Conservation (phyloP, 2,113 vertebrate species). For the Menidia beryllina region DNA sequence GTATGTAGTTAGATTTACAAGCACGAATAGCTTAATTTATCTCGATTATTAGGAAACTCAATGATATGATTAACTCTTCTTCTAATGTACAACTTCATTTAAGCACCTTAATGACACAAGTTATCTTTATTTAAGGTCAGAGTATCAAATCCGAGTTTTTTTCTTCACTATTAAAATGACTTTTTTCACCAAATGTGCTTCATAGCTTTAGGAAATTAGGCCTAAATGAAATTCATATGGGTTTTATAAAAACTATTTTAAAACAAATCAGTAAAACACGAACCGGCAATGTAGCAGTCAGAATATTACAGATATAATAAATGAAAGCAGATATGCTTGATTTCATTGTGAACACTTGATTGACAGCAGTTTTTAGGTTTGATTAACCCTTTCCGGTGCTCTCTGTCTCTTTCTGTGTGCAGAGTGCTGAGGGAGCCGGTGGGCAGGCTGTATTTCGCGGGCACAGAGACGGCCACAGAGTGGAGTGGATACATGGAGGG, state of each 20-base stretch:
- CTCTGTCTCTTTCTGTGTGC: neutral
- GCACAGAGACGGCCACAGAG: conserved; percentile 94
- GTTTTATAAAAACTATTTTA: no score
- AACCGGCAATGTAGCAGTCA: neutral
- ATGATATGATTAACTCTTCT: neutral
- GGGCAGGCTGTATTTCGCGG: conserved; percentile 91
- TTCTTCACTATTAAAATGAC: no score
- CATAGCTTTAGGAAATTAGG: no score
- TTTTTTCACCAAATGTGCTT: no score
- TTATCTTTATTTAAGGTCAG: no score
- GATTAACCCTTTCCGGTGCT: neutral
- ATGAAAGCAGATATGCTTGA: no score
- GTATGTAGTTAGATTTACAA: neutral
- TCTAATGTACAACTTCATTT: neutral
- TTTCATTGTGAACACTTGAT: no score
- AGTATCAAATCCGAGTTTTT: no score
- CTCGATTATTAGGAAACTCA: neutral
- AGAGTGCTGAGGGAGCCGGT: conserved; percentile 92
- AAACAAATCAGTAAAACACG: neutral
- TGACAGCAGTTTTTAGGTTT: neutral
- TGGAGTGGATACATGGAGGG: conserved; percentile 99
- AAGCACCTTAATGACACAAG: neutral
- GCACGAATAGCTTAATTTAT: neutral
- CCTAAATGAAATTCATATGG: no score
- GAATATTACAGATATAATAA: no score